Percentiles rank a stretch among this genome's conserved stretches.
Evolutionary conservation across 2,797 vertebrate genomes (phyloP).

Genomic region (Hypotaenidia okinawae): DNA sequence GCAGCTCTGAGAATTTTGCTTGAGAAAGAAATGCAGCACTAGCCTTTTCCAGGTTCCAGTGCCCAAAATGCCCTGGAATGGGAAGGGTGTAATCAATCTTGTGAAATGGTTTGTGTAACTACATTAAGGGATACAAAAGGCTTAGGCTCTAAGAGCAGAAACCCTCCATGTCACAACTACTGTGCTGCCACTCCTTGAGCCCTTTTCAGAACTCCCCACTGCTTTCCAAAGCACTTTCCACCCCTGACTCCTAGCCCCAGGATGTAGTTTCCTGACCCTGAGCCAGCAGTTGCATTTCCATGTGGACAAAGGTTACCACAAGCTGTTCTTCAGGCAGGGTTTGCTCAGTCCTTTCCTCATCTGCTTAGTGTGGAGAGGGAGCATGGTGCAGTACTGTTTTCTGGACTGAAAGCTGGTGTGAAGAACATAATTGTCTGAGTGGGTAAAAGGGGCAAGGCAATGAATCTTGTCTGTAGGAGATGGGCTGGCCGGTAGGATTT

Average conservation of each 20-base stretch:
- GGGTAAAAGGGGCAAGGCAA: neutral
- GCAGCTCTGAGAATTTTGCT: neutral
- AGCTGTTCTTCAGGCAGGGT: neutral
- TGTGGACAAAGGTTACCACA: neutral
- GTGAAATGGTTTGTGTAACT: neutral
- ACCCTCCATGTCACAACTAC: neutral
- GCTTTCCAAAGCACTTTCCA: neutral
- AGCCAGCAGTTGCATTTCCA: neutral
- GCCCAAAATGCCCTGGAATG: neutral
- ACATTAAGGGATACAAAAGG: neutral
- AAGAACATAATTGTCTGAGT: neutral
- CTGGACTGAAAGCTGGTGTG: neutral
- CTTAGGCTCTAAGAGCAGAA: neutral
- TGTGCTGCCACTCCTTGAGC: neutral
- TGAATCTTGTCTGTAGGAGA: neutral
- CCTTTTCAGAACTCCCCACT: neutral
- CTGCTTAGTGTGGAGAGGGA: neutral
- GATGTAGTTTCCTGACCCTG: neutral
- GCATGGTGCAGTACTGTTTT: rapidly evolving
- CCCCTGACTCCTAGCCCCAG: neutral
- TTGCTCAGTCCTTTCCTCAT: neutral
- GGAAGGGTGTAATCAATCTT: neutral
- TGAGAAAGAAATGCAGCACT: neutral
- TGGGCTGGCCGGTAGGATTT: neutral
- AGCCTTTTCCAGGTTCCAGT: neutral